phyloP scores from a whole-genome alignment of 1,140 invertebrate genomes.

The Drosophila asahinai region DNA sequence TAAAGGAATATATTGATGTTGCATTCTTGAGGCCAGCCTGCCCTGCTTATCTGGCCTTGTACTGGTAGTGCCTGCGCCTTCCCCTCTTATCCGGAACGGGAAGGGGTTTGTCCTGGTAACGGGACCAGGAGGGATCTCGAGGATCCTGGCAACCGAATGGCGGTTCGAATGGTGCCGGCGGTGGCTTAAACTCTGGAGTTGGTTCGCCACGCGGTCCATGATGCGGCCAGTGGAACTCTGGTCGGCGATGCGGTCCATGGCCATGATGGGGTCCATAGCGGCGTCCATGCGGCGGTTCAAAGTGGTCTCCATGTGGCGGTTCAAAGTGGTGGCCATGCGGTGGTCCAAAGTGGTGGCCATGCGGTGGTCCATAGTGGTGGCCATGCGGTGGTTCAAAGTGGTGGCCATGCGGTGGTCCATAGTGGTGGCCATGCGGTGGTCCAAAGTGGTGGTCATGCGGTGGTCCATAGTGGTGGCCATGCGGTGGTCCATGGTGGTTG shows the following conservation, averaged over 20 bases:
- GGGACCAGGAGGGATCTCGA: conserved; percentile 21
- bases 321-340: not conserved
- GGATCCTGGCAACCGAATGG: not conserved
- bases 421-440: not conserved
- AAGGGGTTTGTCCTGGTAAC: not conserved
- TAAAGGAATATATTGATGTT: conserved; percentile 14
- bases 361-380: not conserved
- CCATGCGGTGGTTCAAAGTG: not conserved
- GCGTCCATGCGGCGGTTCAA: not conserved
- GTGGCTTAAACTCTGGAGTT: conserved; percentile 1
- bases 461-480: not conserved
- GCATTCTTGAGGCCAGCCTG: not conserved
- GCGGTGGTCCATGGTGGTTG: not conserved
- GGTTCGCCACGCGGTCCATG: not conserved
- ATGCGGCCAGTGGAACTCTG: not conserved
- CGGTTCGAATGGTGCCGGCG: conserved; percentile 5
- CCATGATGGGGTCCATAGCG: conserved; percentile 11
- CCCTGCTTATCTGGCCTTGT: not conserved
- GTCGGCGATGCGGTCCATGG: not conserved
- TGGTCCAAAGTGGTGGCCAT: not conserved
- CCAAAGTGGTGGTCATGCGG: not conserved
- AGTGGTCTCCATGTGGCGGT: not conserved
- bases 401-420: too few species aligned
- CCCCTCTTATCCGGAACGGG: conserved; percentile 5
- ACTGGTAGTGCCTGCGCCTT: conserved; percentile 3